Percentiles rank a stretch among this genome's conserved stretches.
These are phyloP conservation scores for Trogon surrucura DNA, from an alignment of 2,113 vertebrate species.

Conservation along the genomic window DNA sequence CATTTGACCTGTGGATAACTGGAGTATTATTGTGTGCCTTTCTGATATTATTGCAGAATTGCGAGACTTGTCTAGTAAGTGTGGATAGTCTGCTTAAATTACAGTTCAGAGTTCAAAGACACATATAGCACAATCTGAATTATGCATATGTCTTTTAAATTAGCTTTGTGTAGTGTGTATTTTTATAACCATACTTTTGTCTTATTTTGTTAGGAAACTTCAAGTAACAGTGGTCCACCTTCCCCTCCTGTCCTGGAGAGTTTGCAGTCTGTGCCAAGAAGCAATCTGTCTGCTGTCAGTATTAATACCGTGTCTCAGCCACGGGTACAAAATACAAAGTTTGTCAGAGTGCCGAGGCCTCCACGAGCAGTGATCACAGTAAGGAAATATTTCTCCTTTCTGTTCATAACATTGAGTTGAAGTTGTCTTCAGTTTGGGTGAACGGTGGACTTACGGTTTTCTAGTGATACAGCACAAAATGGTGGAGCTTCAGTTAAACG, in stretches of 20 bases:
- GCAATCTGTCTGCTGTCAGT: constrained; percentile 84
- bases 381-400: constrained; percentile 47
- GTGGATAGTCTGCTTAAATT: neutral
- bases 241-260: constrained; percentile 78
- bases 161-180: neutral
- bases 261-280: constrained; percentile 78
- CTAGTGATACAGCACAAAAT: neutral
- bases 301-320: constrained; percentile 85
- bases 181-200: neutral
- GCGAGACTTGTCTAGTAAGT: neutral
- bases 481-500: neutral
- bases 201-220: constrained; percentile 73
- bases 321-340: constrained; percentile 81
- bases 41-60: neutral
- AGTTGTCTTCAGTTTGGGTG: neutral
- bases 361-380: constrained; percentile 83
- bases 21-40: neutral
- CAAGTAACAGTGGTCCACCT: constrained; percentile 83
- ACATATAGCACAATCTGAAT: neutral
- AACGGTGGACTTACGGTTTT: neutral
- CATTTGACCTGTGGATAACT: neutral
- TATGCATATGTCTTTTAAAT: neutral
- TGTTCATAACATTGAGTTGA: neutral
- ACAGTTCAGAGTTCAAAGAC: neutral
- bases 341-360: constrained; percentile 80